Evolutionary conservation across 1,140 invertebrate genomes (phyloP).

Genomic region (Thaumatotibia leucotreta): DNA sequence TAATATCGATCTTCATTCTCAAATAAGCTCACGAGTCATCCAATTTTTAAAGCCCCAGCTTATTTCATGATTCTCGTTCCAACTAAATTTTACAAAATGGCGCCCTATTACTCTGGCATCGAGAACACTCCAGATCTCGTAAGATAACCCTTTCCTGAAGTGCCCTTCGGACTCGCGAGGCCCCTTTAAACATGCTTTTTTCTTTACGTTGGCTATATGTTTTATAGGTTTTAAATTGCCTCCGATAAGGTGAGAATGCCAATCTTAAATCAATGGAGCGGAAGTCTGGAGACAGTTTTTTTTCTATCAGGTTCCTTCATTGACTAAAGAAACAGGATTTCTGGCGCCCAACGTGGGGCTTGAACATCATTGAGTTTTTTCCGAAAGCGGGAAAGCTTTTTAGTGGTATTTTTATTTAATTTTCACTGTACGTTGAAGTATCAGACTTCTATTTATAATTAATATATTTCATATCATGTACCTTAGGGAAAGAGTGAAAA

Average conservation of each 20-base stretch:
- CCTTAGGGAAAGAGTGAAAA: too few species aligned
- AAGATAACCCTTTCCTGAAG: conserved; percentile 7
- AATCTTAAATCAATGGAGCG: not conserved
- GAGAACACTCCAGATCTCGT: not conserved
- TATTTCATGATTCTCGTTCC: not conserved
- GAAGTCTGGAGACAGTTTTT: not conserved
- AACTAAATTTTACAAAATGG: conserved; percentile 7
- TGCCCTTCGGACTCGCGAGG: not conserved
- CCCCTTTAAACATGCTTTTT: conserved; percentile 5
- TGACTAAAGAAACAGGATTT: not conserved
- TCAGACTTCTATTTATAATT: too few species aligned
- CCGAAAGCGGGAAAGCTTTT: too few species aligned
- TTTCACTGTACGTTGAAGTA: too few species aligned
- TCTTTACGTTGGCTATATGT: conserved; percentile 10
- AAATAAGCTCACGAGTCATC: not conserved
- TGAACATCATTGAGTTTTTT: not conserved
- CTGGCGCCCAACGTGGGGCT: not conserved
- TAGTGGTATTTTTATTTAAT: too few species aligned
- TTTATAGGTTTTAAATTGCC: not conserved
- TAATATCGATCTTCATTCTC: too few species aligned
- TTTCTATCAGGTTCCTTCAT: conserved; percentile 33
- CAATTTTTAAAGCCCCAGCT: not conserved
- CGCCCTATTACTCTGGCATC: conserved; percentile 4
- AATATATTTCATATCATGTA: too few species aligned
- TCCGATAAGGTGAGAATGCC: not conserved